These are phyloP conservation scores for Pelecanoides urinatrix DNA, from an alignment of 2,113 vertebrate genomes.

Conservation along the genomic window DNA sequence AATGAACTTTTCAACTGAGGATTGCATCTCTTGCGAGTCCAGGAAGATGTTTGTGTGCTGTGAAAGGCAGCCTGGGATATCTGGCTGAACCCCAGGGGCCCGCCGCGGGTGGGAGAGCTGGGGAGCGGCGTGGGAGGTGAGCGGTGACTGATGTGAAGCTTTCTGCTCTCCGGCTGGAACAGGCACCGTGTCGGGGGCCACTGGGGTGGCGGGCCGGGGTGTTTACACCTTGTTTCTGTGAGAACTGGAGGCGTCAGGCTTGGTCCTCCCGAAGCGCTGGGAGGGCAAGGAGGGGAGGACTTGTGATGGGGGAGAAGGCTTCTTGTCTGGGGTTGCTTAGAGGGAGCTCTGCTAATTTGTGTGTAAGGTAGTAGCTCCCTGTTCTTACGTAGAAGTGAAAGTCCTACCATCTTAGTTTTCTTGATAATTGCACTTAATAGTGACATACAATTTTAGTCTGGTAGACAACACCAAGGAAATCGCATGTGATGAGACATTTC, in stretches of 20 bases:
- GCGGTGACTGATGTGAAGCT: fast-evolving
- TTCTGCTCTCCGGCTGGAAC: neutral
- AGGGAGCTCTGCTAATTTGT: neutral
- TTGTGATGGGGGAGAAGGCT: neutral
- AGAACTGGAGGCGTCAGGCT: neutral
- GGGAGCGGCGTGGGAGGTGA: fast-evolving
- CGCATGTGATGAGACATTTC: neutral
- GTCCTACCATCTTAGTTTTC: neutral
- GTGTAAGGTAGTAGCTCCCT: neutral
- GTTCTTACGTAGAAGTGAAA: neutral
- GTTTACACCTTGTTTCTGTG: neutral
- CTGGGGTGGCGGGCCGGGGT: neutral
- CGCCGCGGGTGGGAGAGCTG: fast-evolving
- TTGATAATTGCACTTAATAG: neutral
- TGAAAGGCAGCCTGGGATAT: neutral
- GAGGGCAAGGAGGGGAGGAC: neutral
- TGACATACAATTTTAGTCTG: neutral
- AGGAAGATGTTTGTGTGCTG: neutral
- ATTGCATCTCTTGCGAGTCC: neutral
- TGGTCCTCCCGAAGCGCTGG: fast-evolving
- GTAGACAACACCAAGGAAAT: neutral
- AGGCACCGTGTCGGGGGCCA: fast-evolving
- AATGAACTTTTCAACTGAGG: neutral
- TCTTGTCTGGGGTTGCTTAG: neutral
- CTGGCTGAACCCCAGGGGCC: neutral